Conservation (phyloP, 2,113 vertebrate species). For the Riparia riparia region DNA sequence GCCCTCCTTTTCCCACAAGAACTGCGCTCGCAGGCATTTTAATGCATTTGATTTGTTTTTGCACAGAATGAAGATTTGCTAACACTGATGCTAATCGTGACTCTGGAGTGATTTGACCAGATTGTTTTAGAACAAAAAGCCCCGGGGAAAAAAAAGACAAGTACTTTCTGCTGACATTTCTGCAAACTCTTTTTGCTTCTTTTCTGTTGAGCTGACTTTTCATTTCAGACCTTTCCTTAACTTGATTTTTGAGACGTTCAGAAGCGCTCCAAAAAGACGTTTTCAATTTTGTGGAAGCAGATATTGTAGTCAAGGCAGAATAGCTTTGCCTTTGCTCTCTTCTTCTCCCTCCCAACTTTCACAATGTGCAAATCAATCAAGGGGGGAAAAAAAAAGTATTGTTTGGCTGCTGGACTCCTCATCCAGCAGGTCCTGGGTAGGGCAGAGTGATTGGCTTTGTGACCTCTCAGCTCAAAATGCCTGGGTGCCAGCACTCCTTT, state of each 20-base stretch:
- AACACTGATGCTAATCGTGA: not conserved
- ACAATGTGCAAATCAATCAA: slow-evolving; percentile 63
- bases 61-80: slow-evolving; percentile 14
- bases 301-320: slow-evolving; percentile 42
- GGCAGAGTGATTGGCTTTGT: slow-evolving; percentile 38
- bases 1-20: not conserved
- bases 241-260: slow-evolving; percentile 37
- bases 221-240: slow-evolving; percentile 63
- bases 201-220: slow-evolving; percentile 51
- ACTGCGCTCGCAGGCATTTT: not conserved
- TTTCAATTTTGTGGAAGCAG: slow-evolving; percentile 44
- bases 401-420: slow-evolving; percentile 28
- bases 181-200: not conserved
- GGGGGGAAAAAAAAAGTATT: not conserved
- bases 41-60: not conserved
- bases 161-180: slow-evolving; percentile 36
- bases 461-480: slow-evolving; percentile 21
- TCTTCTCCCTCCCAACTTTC: slow-evolving; percentile 21
- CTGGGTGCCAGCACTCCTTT: not conserved
- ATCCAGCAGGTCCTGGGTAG: not conserved
- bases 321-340: slow-evolving; percentile 49
- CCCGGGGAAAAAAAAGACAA: not conserved
- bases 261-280: slow-evolving; percentile 2
- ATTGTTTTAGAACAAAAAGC: slow-evolving; percentile 32
- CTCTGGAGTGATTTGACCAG: slow-evolving; percentile 28